Percentiles rank a stretch among this genome's conserved stretches.
These are phyloP conservation scores for Pipistrellus pipistrellus DNA, from an alignment of 2,797 vertebrate genomes.

Conservation along the genomic window DNA sequence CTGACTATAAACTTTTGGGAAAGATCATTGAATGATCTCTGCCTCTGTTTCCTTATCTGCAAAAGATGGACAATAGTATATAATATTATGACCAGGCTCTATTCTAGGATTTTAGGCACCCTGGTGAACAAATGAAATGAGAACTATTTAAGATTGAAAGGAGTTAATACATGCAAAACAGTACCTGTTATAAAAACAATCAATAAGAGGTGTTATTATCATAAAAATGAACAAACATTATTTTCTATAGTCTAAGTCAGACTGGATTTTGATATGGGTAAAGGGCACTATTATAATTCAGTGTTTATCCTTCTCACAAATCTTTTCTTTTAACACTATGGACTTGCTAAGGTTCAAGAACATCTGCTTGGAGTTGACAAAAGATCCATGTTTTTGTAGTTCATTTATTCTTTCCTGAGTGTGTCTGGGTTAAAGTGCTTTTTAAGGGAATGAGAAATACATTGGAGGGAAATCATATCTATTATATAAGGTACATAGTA, in stretches of 20 bases:
- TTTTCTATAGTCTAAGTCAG: conserved; percentile 11
- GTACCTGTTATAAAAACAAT: background rate
- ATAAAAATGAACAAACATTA: conserved; percentile 49
- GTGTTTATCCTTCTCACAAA: conserved; percentile 18
- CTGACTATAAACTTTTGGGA: background rate
- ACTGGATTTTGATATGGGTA: background rate
- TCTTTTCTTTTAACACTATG: conserved; percentile 3
- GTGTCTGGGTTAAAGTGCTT: background rate
- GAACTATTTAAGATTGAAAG: background rate
- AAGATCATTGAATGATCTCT: background rate
- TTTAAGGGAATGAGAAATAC: conserved; percentile 5
- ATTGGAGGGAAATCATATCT: background rate
- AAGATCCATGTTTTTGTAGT: conserved; percentile 15
- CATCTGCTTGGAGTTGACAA: conserved; percentile 8
- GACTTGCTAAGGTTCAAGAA: conserved; percentile 15
- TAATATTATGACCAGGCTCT: background rate
- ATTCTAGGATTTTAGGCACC: background rate
- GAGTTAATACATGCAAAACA: background rate
- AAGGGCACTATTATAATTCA: background rate
- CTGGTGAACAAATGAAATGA: background rate
- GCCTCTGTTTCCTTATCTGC: background rate
- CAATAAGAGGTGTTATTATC: background rate
- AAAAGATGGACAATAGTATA: background rate
- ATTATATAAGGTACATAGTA: background rate
- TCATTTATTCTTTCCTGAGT: background rate